A percentile compares a stretch with the other conserved stretches of the same genome.
Conservation (phyloP, 2,797 vertebrate genomes). For the Poecilia velifera region DNA sequence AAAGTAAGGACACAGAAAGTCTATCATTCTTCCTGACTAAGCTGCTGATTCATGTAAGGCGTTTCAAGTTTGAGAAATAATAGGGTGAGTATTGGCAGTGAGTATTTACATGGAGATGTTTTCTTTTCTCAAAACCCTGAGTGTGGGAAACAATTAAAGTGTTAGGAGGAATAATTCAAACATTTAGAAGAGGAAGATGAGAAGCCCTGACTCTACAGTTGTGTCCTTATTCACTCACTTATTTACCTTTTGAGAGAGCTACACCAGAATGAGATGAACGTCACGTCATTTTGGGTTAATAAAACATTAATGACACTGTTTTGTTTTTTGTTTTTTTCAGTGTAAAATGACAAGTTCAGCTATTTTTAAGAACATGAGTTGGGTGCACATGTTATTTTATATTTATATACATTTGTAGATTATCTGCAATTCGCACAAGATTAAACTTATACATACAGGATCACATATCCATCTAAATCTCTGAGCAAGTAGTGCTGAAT, state of each 20-base stretch:
- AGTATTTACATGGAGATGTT: background rate
- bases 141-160: background rate
- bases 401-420: background rate
- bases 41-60: background rate
- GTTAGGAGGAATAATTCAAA: background rate
- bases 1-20: background rate
- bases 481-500: background rate
- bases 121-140: background rate
- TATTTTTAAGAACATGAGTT: background rate
- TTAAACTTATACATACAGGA: background rate
- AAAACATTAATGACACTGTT: background rate
- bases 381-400: background rate
- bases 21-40: background rate
- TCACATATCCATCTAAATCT: background rate
- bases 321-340: background rate
- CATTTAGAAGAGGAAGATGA: background rate
- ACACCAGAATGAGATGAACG: background rate
- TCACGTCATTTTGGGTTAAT: background rate
- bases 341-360: background rate
- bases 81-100: no score
- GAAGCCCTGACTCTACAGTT: background rate
- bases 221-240: background rate
- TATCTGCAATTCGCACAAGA: background rate
- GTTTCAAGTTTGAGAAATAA: background rate
- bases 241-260: background rate